Percentiles rank a stretch among this genome's conserved stretches.
Conservation (phyloP, 1,140 invertebrate genomes). For the Berghia stephanieae region DNA sequence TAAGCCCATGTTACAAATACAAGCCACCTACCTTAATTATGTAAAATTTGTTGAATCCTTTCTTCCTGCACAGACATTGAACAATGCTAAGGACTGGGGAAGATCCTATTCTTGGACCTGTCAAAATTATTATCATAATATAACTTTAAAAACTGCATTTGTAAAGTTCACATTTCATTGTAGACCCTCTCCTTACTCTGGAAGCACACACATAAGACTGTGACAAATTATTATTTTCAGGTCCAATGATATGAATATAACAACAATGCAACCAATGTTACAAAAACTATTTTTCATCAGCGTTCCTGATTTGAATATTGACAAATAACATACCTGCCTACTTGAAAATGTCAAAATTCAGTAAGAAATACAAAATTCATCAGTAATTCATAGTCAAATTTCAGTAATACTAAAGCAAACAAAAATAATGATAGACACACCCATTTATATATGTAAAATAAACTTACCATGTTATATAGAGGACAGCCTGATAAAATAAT, state of each 20-base stretch:
- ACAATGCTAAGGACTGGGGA: conserved; percentile 83
- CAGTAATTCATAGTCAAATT: too few species aligned
- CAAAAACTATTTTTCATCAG: background rate
- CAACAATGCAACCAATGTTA: background rate
- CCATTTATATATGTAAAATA: too few species aligned
- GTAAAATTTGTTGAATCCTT: conserved; percentile 80
- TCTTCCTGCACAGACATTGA: conserved; percentile 80
- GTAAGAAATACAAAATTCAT: too few species aligned
- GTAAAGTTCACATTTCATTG: background rate
- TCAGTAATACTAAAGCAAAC: too few species aligned
- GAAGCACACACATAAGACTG: background rate
- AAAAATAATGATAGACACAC: too few species aligned
- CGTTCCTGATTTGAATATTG: too few species aligned
- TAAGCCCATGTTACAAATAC: background rate
- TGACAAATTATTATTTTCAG: background rate
- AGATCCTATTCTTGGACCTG: conserved; percentile 76
- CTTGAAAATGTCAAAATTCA: too few species aligned
- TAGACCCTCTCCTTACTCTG: background rate
- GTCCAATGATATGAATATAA: background rate
- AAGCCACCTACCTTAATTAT: conserved; percentile 74
- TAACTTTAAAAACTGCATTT: background rate
- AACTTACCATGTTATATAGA: too few species aligned
- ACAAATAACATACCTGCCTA: too few species aligned
- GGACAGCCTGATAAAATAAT: too few species aligned
- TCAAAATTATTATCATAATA: conserved; percentile 11